Evolutionary conservation across 2,797 vertebrate species (phyloP).

Genomic region (Vespertilio murinus): DNA sequence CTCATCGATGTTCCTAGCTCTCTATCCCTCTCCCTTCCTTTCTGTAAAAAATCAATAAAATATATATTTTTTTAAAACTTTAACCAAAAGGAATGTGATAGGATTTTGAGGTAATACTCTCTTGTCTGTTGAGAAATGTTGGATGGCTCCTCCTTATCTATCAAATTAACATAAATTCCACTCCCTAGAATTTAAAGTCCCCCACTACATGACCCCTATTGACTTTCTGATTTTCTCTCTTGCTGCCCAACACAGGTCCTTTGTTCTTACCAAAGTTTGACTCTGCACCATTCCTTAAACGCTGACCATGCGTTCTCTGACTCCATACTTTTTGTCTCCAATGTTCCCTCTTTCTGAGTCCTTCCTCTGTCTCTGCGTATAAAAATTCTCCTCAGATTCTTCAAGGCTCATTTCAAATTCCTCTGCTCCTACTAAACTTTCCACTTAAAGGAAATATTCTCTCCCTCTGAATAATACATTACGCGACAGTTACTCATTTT

Average conservation of each 20-base stretch:
- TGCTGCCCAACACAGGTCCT: background rate
- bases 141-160: background rate
- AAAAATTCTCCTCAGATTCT: slow-evolving; percentile 7
- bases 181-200: background rate
- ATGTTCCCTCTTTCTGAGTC: background rate
- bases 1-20: no score
- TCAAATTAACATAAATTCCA: background rate
- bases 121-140: slow-evolving; percentile 28
- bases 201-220: background rate
- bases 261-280: background rate
- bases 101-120: background rate
- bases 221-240: background rate
- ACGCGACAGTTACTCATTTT: background rate
- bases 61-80: background rate
- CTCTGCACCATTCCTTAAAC: background rate
- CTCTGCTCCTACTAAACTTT: background rate
- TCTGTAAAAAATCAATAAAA: no score
- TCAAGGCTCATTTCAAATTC: slow-evolving; percentile 24
- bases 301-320: background rate
- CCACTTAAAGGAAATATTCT: slow-evolving; percentile 7
- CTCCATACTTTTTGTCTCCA: background rate
- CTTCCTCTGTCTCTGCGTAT: background rate
- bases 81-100: background rate
- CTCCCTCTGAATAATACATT: background rate
- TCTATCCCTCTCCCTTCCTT: no score